Conservation (phyloP, 2,113 vertebrate genomes). For the Astur gentilis region DNA sequence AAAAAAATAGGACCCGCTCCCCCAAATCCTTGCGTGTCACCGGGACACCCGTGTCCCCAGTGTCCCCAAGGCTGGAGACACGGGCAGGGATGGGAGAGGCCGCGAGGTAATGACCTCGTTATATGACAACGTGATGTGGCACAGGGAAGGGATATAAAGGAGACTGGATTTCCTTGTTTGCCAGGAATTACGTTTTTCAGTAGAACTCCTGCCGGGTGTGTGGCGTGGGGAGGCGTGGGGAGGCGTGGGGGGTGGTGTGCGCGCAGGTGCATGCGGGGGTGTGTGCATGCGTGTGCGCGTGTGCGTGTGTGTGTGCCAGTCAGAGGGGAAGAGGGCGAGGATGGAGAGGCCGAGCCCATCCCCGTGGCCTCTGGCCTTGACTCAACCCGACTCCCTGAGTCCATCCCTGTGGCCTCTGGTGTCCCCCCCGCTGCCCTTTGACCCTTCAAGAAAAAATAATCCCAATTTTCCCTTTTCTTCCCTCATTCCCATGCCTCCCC, state of each 20-base stretch:
- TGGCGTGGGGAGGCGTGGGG: neutral
- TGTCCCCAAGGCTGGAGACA: neutral
- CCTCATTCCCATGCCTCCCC: too few relatives aligned
- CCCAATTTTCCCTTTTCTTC: neutral
- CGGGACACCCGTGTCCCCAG: rapidly evolving
- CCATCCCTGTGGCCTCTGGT: neutral
- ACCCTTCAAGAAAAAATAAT: too few relatives aligned
- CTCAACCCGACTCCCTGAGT: neutral
- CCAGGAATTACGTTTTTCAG: neutral
- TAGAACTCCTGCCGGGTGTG: rapidly evolving
- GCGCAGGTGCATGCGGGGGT: too few relatives aligned
- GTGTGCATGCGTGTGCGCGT: too few relatives aligned
- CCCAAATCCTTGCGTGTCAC: rapidly evolving
- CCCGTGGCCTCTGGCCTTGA: neutral
- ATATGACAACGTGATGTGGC: rapidly evolving
- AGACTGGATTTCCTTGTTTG: neutral
- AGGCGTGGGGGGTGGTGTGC: neutral
- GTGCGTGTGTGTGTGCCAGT: too few relatives aligned
- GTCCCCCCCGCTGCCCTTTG: too few relatives aligned
- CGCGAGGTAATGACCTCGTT: rapidly evolving
- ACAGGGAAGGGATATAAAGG: rapidly evolving
- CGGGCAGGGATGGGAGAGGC: neutral
- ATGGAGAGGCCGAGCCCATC: neutral
- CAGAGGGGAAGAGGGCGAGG: neutral
- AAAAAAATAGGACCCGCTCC: rapidly evolving